A percentile compares a stretch with the other conserved stretches of the same genome.
These are phyloP conservation scores for Diachasma alloeum DNA, from an alignment of 1,140 invertebrate genomes.

Conservation along the genomic window DNA sequence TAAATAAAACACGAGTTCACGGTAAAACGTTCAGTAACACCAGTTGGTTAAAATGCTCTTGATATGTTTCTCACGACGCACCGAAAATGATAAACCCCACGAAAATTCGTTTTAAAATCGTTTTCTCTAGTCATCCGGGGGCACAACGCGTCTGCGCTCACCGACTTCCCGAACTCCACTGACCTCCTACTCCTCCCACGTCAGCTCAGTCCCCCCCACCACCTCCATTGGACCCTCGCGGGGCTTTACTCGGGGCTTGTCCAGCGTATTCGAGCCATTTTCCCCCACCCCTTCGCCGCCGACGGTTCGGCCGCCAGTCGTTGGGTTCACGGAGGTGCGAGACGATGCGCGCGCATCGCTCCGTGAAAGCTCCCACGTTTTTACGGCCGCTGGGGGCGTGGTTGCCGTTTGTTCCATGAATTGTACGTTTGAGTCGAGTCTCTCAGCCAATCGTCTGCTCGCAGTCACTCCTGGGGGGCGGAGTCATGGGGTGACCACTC, in stretches of 20 bases:
- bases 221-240: slow-evolving; percentile 37
- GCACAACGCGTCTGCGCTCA: slow-evolving; percentile 64
- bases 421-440: not conserved
- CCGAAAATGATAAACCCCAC: not conserved
- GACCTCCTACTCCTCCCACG: slow-evolving; percentile 60
- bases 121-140: slow-evolving; percentile 19
- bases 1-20: not conserved
- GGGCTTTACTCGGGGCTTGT: slow-evolving; percentile 20
- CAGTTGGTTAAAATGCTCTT: not conserved
- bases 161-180: slow-evolving; percentile 65
- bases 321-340: no score
- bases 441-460: not conserved
- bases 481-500: not conserved
- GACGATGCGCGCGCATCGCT: no score
- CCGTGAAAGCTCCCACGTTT: no score
- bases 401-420: no score
- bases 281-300: not conserved
- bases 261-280: no score
- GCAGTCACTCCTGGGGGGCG: not conserved
- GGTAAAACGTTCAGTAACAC: not conserved
- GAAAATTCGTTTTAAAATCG: slow-evolving; percentile 2
- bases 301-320: no score
- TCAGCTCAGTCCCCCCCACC: slow-evolving; percentile 34
- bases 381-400: no score
- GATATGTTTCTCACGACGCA: slow-evolving; percentile 21